Evolutionary conservation across 2,797 vertebrate species (phyloP), one percentile per base, ranked within the genome.

Genomic region (Champsocephalus gunnari): DNA sequence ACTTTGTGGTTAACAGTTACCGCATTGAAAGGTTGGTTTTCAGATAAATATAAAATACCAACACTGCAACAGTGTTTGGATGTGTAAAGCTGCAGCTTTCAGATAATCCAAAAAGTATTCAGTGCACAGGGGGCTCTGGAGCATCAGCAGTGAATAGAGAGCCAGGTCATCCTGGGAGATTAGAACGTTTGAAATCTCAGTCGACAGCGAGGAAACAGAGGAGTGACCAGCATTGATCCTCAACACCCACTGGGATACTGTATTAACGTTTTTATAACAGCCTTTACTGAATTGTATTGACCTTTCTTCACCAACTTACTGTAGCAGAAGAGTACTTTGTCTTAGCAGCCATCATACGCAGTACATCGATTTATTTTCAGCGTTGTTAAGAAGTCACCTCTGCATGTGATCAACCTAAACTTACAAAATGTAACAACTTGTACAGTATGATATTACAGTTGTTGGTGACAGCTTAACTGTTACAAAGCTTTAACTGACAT

Each of bases 181-280:
- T 56, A 24, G 17, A 56, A 32, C 14, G 44, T 67, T 67, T 61
- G 13, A 61, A 49, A 49, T 61, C 49, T 66, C 21, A 21, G 12
- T 28, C 12, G 17, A 32, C 16, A 45, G 14, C 12, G 24, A 47
- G 38, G 44, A 19, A 34, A 57, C 38, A 34, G 45, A 58, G 12
- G 34, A 43, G 4, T 62, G 71, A 49, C 53, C 43, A 38, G n/a
- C 56, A 53, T 13, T 73, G 71, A 66, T 73, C 34, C 49, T 19
- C 47, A 38, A 13, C 55, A 59, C 19, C 48, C 62, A 55, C 44
- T 66, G 43, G 56, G 43, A 16, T 69, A 8, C 17, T 57, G 17
- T 47, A 32, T 7, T 32, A 43, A 41, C 44, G 24, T 47, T 53
- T 49, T 34, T 17, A 10, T 3, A 19, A 44, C 16, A 70, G 47